Percentiles rank a stretch among this genome's conserved stretches.
These are phyloP conservation scores for Microcebus lehilahytsara DNA, from an alignment of 2,113 vertebrate species.

Conservation along the genomic window DNA sequence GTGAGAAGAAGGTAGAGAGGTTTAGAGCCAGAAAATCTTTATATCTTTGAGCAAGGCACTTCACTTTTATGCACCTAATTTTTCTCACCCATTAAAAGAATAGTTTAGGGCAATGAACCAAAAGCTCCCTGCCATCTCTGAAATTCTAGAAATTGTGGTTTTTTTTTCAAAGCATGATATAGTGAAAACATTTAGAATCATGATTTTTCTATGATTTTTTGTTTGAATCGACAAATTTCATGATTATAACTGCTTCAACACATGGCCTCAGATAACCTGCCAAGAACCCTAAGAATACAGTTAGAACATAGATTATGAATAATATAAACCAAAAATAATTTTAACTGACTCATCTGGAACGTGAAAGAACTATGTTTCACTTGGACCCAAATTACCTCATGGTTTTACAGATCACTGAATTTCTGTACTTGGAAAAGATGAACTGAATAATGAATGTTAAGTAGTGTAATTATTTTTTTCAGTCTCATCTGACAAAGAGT, in stretches of 20 bases:
- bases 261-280: background rate
- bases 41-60: background rate
- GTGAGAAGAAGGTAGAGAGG: background rate
- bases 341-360: conserved; percentile 45
- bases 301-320: conserved; percentile 38
- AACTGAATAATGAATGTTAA: conserved; percentile 29
- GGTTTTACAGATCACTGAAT: conserved; percentile 56
- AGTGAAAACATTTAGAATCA: background rate
- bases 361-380: conserved; percentile 1
- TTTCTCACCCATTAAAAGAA: conserved; percentile 28
- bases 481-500: conserved; percentile 18
- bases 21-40: background rate
- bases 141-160: background rate
- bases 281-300: background rate
- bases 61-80: background rate
- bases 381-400: conserved; percentile 44
- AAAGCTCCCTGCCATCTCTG: background rate
- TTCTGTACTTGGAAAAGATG: conserved; percentile 46
- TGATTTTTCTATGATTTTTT: background rate
- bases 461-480: conserved; percentile 45
- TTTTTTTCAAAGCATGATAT: background rate
- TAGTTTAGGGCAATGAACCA: background rate
- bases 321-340: conserved; percentile 47
- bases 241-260: background rate
- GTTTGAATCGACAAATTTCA: background rate